Evolutionary conservation across 2,888 invertebrate species (phyloP), one percentile per base, ranked within the genome.

Genomic region (Leucoma salicis): DNA sequence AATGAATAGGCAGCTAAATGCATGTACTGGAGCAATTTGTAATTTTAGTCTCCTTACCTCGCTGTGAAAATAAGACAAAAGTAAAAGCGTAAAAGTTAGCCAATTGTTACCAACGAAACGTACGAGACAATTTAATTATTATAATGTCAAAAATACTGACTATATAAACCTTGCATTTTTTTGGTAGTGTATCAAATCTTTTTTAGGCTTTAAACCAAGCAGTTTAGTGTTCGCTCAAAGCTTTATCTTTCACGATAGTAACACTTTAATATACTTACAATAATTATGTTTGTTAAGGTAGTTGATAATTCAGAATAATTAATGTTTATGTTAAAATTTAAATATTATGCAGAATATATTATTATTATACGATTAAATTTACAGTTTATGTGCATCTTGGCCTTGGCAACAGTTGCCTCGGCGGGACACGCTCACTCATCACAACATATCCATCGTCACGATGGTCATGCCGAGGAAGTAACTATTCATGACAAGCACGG

Each of bases 381-480:
- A n/a, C 39, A 63, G 61, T 53, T 63, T 29, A 11, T 74, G 21
- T 40, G 14, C 13, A 66, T 66, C 36, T 38, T 78, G 3, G 50
- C 63, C 8, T 35, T 14, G 13, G 31, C 73, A 2, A 46, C 61
- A 8, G 64, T 63, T 3, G 61, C 56, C 0, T 56, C 59, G 5
- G 73, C 67, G 70, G 54, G 70, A 67, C 46, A 77, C 70, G 72
- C 70, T 0, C 71, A 64, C 57, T 82, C 80, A 1, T 75, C 78
- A 4, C 78, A 80, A 53, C 72, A 75, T 53, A 75, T 82, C 33
- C 40, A 47, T 18, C 39, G 35, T 14, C 42, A 43, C 6, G 42
- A 38, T 8, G 35, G 35, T 10, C 35, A 43, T 2, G 34, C 12
- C 2, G 11, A 25, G 32, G 38, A 43, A 43, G 42, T 43, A 8